phyloP scores from a whole-genome alignment of 2,888 invertebrate genomes.

The Patella caerulea region DNA sequence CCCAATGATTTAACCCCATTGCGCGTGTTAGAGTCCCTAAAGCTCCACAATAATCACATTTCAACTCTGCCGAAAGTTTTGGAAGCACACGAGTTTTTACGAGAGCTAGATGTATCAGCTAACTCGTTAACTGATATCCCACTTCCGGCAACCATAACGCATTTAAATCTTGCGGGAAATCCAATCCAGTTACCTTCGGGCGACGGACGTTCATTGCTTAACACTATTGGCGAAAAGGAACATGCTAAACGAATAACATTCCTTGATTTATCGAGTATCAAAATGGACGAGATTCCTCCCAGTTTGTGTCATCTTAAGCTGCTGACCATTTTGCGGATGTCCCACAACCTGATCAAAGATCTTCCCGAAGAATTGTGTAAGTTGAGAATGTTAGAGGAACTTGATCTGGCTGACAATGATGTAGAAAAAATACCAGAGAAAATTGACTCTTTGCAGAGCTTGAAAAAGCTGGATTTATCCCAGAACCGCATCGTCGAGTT shows the following conservation, averaged over 20 bases:
- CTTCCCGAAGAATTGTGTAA: conserved; percentile 58
- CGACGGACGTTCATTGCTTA: conserved; percentile 52
- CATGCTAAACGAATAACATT: conserved; percentile 55
- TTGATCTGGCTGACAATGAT: conserved; percentile 61
- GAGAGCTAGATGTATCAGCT: conserved; percentile 55
- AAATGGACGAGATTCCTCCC: conserved; percentile 56
- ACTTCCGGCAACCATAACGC: conserved; percentile 53
- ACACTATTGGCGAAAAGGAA: conserved; percentile 52
- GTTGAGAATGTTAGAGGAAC: conserved; percentile 52
- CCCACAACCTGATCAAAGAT: conserved; percentile 54
- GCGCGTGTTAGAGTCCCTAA: conserved; percentile 49
- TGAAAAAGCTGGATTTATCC: conserved; percentile 78
- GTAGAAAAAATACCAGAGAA: conserved; percentile 42
- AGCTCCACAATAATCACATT: conserved; percentile 53
- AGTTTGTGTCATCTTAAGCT: conserved; percentile 56
- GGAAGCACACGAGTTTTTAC: conserved; percentile 57
- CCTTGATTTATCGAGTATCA: conserved; percentile 57
- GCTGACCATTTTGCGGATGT: conserved; percentile 53
- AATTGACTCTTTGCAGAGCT: conserved; percentile 58
- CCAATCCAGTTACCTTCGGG: conserved; percentile 53
- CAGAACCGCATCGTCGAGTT: conserved; percentile 73
- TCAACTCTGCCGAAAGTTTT: conserved; percentile 59
- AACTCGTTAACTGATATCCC: conserved; percentile 60
- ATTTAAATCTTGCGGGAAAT: conserved; percentile 58
- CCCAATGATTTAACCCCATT: conserved; percentile 56